These are phyloP conservation scores for Shargacucullia verbasci DNA, from an alignment of 2,888 invertebrate genomes.

Conservation along the genomic window DNA sequence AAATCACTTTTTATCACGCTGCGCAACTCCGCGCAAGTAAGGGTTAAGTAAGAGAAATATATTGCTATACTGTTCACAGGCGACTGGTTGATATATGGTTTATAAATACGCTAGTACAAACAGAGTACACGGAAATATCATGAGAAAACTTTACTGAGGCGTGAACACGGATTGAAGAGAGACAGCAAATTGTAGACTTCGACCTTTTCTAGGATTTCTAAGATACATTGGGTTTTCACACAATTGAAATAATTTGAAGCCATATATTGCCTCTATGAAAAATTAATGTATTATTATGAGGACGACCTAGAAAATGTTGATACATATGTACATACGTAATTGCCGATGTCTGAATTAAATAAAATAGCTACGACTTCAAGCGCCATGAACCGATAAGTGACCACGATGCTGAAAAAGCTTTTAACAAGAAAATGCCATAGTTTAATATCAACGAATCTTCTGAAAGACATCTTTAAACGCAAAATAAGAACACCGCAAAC, in stretches of 20 bases:
- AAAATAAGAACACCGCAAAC: conserved; percentile 38
- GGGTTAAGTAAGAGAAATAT: conserved; percentile 29
- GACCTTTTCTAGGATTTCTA: too few relatives aligned
- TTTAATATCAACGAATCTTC: conserved; percentile 6
- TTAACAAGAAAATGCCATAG: not conserved
- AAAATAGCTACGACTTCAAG: too few relatives aligned
- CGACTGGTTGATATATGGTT: conserved; percentile 9
- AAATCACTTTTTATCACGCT: conserved; percentile 31
- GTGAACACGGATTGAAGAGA: not conserved
- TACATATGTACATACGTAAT: too few relatives aligned
- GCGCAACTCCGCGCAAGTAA: conserved; percentile 5
- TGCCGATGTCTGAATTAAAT: too few relatives aligned
- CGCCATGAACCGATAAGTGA: too few relatives aligned
- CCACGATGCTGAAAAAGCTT: not conserved
- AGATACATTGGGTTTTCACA: too few relatives aligned
- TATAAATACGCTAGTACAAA: conserved; percentile 30
- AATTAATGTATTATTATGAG: too few relatives aligned
- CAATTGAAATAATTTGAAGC: too few relatives aligned
- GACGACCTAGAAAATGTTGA: too few relatives aligned
- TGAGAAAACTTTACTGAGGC: not conserved
- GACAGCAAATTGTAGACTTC: not conserved
- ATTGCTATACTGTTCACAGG: conserved; percentile 19
- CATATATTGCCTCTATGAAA: too few relatives aligned
- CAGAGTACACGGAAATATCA: conserved; percentile 22
- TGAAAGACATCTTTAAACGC: conserved; percentile 25